A percentile compares a stretch with the other conserved stretches of the same genome.
Conservation (phyloP, 1,140 invertebrate genomes). For the Solenopsis fugax region DNA sequence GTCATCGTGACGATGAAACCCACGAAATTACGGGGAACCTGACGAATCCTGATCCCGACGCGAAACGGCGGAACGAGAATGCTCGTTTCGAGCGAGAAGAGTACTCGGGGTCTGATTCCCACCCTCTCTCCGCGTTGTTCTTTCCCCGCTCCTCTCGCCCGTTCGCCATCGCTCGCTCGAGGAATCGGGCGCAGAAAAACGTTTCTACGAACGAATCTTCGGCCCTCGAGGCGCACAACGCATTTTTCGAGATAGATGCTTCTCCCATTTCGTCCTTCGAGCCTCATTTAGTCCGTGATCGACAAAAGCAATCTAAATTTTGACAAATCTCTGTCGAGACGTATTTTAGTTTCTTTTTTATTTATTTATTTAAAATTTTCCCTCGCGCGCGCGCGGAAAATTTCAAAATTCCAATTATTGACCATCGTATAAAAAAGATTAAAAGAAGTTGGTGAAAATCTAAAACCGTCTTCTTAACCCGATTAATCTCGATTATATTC, state of each 20-base stretch:
- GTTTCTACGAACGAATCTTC: slow-evolving; percentile 54
- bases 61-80: slow-evolving; percentile 31
- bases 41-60: slow-evolving; percentile 40
- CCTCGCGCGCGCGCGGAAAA: too few species aligned
- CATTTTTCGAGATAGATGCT: slow-evolving; percentile 36
- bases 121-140: neutral
- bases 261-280: neutral
- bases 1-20: slow-evolving; percentile 3
- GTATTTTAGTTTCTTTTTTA: neutral
- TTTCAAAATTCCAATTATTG: too few species aligned
- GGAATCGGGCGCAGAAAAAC: slow-evolving; percentile 53
- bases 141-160: neutral
- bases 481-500: slow-evolving; percentile 19
- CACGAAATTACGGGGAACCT: slow-evolving; percentile 31
- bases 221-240: neutral
- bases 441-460: neutral
- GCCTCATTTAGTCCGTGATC: neutral
- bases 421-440: neutral
- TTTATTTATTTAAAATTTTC: neutral
- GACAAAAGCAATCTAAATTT: neutral
- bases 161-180: slow-evolving; percentile 4
- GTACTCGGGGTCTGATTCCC: slow-evolving; percentile 6
- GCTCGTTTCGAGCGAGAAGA: slow-evolving; percentile 39
- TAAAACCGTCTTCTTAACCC: neutral
- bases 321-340: neutral